phyloP scores from a whole-genome alignment of 2,113 vertebrate genomes.

The Hippocampus mohnikei region DNA sequence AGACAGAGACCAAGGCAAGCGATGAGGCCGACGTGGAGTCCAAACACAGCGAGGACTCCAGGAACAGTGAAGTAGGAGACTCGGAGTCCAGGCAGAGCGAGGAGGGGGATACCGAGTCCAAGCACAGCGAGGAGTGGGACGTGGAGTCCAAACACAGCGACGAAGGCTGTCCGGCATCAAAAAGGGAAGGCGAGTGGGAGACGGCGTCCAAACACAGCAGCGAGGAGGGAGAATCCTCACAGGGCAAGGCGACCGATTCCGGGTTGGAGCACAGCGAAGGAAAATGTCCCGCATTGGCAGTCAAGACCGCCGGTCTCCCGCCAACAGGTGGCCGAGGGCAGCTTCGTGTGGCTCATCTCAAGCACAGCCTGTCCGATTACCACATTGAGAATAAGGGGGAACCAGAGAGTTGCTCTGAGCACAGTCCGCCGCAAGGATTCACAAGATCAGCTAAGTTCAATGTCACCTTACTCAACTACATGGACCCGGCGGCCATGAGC shows the following conservation, averaged over 20 bases:
- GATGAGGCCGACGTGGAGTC: constrained; percentile 55
- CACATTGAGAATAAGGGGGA: constrained; percentile 54
- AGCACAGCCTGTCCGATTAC: constrained; percentile 56
- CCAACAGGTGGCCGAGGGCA: constrained; percentile 26
- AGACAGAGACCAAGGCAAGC: constrained; percentile 37
- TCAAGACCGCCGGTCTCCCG: constrained; percentile 14
- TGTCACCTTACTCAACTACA: constrained; percentile 92
- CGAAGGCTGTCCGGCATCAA: constrained; percentile 58
- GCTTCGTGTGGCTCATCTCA: constrained; percentile 50
- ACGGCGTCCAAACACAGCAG: constrained; percentile 55
- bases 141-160: constrained; percentile 68
- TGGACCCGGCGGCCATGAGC: constrained; percentile 86
- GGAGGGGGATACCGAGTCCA: constrained; percentile 67
- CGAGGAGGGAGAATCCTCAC: constrained; percentile 59
- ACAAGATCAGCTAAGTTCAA: constrained; percentile 74
- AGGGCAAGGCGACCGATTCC: constrained; percentile 24
- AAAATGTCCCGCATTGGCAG: constrained; percentile 32
- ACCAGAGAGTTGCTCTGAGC: constrained; percentile 55
- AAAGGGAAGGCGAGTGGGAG: constrained; percentile 58
- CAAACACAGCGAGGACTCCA: constrained; percentile 67
- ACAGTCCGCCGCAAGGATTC: constrained; percentile 47
- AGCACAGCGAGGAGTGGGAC: constrained; percentile 71
- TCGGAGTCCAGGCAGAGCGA: constrained; percentile 64
- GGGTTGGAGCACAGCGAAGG: constrained; percentile 44
- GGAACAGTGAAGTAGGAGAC: constrained; percentile 65